phyloP scores from a whole-genome alignment of 2,797 vertebrate genomes.

The Pseudochirops cupreus region DNA sequence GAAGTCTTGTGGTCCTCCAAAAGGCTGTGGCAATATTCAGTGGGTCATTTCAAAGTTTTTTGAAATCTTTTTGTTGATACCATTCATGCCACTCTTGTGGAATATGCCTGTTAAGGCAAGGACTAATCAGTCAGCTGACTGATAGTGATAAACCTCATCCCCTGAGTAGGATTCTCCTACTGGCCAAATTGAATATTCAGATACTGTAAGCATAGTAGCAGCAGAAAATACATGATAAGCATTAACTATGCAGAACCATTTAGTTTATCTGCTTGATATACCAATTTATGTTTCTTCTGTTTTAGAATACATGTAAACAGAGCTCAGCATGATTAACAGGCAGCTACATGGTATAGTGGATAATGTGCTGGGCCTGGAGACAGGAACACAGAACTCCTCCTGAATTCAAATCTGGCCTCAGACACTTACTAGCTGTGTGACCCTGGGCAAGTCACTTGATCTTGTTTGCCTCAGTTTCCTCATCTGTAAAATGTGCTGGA shows the following conservation, averaged over 20 bases:
- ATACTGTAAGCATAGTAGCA: neutral
- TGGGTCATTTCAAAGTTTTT: neutral
- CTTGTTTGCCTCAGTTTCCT: conserved; percentile 47
- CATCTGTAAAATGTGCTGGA: conserved; percentile 44
- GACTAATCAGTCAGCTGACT: neutral
- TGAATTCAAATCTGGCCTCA: conserved; percentile 12
- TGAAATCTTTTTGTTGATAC: neutral
- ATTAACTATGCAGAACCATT: neutral
- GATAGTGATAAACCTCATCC: neutral
- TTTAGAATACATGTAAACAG: neutral
- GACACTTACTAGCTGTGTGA: neutral
- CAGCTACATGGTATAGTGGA: neutral
- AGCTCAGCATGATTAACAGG: neutral
- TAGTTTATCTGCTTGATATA: neutral
- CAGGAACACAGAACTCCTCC: neutral
- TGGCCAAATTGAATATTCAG: neutral
- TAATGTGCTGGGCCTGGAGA: neutral
- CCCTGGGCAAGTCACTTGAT: neutral
- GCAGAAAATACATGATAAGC: neutral
- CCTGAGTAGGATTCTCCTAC: neutral
- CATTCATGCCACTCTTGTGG: neutral
- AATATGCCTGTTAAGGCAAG: neutral
- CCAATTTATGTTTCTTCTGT: neutral
- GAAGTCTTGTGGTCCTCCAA: neutral
- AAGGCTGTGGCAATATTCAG: neutral